Percentiles rank a stretch among this genome's conserved stretches.
These are phyloP conservation scores for Gastrophryne carolinensis DNA, from an alignment of 2,797 vertebrate species.

Conservation along the genomic window DNA sequence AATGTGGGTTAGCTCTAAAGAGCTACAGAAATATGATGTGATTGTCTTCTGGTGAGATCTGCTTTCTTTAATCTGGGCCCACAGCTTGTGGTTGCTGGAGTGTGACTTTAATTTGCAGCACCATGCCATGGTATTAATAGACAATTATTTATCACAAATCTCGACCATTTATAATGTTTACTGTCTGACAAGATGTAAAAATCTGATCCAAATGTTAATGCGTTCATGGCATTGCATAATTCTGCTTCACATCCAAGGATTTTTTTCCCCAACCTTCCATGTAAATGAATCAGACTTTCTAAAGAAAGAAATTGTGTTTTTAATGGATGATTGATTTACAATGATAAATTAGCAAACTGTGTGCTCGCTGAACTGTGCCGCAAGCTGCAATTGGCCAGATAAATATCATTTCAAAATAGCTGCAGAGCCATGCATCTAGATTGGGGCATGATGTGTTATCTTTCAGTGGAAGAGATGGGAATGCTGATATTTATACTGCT, in stretches of 20 bases:
- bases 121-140: constrained; percentile 80
- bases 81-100: constrained; percentile 77
- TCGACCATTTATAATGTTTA: constrained; percentile 82
- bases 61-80: constrained; percentile 61
- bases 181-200: constrained; percentile 78
- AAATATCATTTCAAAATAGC: constrained; percentile 14
- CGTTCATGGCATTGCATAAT: constrained; percentile 81
- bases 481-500: background rate
- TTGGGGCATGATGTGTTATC: background rate
- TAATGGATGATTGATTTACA: constrained; percentile 75
- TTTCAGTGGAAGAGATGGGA: background rate
- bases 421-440: background rate
- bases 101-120: constrained; percentile 82
- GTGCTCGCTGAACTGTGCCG: constrained; percentile 55
- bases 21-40: constrained; percentile 34
- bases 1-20: background rate
- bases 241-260: constrained; percentile 64
- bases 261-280: constrained; percentile 67
- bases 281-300: constrained; percentile 68
- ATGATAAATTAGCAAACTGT: constrained; percentile 59
- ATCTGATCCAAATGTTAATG: constrained; percentile 86
- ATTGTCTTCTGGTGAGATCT: constrained; percentile 56
- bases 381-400: constrained; percentile 62
- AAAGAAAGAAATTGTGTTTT: constrained; percentile 68
- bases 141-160: constrained; percentile 89